phyloP scores from a whole-genome alignment of 2,888 invertebrate genomes.

The Galerucella nymphaeae region DNA sequence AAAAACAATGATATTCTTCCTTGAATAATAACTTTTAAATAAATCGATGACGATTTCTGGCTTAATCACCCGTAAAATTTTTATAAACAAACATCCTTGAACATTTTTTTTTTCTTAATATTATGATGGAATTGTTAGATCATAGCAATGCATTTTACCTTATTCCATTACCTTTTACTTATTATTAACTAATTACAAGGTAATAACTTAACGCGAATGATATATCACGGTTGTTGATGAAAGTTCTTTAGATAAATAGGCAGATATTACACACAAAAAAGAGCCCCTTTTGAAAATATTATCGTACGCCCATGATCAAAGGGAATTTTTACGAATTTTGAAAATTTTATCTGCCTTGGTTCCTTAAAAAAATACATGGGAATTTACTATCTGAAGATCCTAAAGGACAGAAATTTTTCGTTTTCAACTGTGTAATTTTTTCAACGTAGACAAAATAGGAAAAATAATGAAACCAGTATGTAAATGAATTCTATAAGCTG shows the following conservation, averaged over 20 bases:
- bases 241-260: neutral
- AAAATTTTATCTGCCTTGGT: too few species aligned
- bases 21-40: conserved; percentile 1
- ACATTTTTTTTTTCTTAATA: conserved; percentile 13
- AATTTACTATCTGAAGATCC: too few species aligned
- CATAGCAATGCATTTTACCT: conserved; percentile 26
- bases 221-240: conserved; percentile 9
- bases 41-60: conserved; percentile 16
- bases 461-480: conserved; percentile 21
- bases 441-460: conserved; percentile 19
- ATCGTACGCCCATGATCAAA: too few species aligned
- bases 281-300: too few species aligned
- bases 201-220: neutral
- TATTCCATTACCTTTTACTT: conserved; percentile 19
- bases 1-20: conserved; percentile 6
- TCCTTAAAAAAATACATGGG: too few species aligned
- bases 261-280: too few species aligned
- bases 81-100: conserved; percentile 17
- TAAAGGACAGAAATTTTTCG: too few species aligned
- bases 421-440: too few species aligned
- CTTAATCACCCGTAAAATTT: conserved; percentile 15
- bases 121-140: conserved; percentile 29
- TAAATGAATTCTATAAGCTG: conserved; percentile 21
- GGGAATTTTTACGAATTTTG: too few species aligned
- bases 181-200: conserved; percentile 14